Base-by-base conservation (phyloP, 2,888 invertebrate species). In the Salpingus planirostris region DNA sequence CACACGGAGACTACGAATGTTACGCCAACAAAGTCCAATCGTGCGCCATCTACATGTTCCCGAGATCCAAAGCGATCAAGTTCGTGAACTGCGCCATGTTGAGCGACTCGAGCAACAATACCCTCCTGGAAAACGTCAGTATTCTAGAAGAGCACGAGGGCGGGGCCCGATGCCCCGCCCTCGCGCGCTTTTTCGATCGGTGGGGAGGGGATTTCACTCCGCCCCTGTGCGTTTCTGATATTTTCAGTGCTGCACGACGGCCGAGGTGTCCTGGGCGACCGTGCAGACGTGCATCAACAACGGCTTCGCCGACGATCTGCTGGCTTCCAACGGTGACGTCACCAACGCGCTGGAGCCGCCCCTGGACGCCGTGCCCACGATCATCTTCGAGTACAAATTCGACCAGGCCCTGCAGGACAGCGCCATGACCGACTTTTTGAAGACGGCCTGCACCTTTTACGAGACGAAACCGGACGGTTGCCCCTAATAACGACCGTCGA, bases 1-100 rank as follows among this genome's bases (percentile, higher is more conserved):
- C 78, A 56, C 78, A 78, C 49, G 79, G 80, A 0, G 67, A 72
- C 0, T 44, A 59, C 1, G 79, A 79, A 52, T 80, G 80, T 41
- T 55, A 61, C 24, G 78, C 78, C 3, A 79, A 80, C 50, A 62
- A 70, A 31, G 63, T 77, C 21, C 76, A 78, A 51, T 74, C 76
- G 24, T 79, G 80, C 52, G 68, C 71, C 2, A 52, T 78, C 29
- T n/a, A 26, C 13, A 11, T 26, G 13, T 11, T 11, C 13, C 12
- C 12, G 13, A 4, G 6, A 13, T 8, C 10, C 3, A 18, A 18
- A 18, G 18, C 18, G 5, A 8, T 18, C 5, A 8, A 18, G 8
- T 18, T 18, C 18, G 18, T 18, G 5, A 6, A 6, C 18, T 18
- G 18, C 8, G 18, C 18, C 5, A 18, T 18, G 18, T n/a, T n/a